Conservation (phyloP, 2,797 vertebrate species). For the Epinephelus awoara region DNA sequence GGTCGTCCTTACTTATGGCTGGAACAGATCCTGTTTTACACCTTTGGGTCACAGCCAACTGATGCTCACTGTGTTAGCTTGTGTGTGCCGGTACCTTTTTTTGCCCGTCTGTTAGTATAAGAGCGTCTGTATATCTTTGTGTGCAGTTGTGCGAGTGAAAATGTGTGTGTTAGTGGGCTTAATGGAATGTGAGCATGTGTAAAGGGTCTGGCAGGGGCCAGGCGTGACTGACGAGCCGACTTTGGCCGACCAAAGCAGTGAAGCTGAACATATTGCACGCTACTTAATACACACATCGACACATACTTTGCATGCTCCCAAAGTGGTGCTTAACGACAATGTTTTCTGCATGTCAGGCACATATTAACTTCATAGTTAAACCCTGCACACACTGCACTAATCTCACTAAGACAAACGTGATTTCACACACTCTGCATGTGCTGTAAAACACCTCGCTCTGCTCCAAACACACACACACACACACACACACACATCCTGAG, state of each 20-base stretch:
- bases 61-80: conserved; percentile 28
- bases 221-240: conserved; percentile 72
- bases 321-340: conserved; percentile 46
- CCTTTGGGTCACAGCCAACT: conserved; percentile 47
- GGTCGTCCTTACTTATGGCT: conserved; percentile 36
- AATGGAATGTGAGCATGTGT: conserved; percentile 71
- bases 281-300: conserved; percentile 51
- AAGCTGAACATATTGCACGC: conserved; percentile 59
- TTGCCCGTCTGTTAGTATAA: conserved; percentile 17
- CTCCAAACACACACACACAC: conserved; percentile 28
- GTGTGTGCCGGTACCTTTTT: neutral
- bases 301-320: conserved; percentile 40
- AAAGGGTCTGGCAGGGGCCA: conserved; percentile 60
- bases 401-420: conserved; percentile 53
- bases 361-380: conserved; percentile 48
- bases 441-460: conserved; percentile 50
- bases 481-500: conserved; percentile 57
- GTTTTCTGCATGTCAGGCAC: conserved; percentile 40
- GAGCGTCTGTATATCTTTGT: conserved; percentile 37
- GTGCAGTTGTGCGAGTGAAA: conserved; percentile 39
- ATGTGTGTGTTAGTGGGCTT: conserved; percentile 46
- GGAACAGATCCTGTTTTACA: conserved; percentile 64
- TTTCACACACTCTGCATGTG: conserved; percentile 63
- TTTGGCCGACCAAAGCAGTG: conserved; percentile 56
- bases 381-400: conserved; percentile 47